phyloP scores from a whole-genome alignment of 2,797 vertebrate species.

The Cryptoblepharus egeriae region DNA sequence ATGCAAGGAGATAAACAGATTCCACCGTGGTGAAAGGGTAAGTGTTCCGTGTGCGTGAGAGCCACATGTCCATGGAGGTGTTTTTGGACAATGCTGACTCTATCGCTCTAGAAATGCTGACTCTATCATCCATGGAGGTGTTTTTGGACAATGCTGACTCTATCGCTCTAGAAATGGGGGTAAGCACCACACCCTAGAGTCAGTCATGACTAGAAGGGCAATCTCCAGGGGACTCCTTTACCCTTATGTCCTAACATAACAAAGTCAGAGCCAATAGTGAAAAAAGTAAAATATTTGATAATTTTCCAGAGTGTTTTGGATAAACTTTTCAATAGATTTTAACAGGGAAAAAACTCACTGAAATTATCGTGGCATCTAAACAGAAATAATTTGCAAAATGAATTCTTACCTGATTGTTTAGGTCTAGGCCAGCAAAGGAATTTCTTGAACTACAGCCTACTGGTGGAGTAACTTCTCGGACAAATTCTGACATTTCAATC shows the following conservation, averaged over 20 bases:
- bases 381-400: neutral
- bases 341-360: neutral
- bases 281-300: neutral
- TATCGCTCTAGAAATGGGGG: too few species aligned
- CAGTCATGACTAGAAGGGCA: too few species aligned
- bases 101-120: too few species aligned
- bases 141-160: too few species aligned
- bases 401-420: constrained; percentile 88
- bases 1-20: too few species aligned
- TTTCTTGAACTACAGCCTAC: constrained; percentile 98
- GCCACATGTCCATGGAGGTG: too few species aligned
- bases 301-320: neutral
- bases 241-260: neutral
- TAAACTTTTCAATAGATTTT: neutral
- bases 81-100: too few species aligned
- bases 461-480: constrained; percentile 94
- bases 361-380: neutral
- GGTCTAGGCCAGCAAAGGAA: constrained; percentile 94
- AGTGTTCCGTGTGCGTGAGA: too few species aligned
- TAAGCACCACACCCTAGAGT: too few species aligned
- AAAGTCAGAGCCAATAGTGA: neutral
- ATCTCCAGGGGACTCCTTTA: too few species aligned
- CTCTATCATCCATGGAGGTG: too few species aligned
- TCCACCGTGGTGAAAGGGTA: too few species aligned
- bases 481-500: constrained; percentile 97